Conservation (phyloP, 2,113 vertebrate species). For the Xyliphius kryptos region DNA sequence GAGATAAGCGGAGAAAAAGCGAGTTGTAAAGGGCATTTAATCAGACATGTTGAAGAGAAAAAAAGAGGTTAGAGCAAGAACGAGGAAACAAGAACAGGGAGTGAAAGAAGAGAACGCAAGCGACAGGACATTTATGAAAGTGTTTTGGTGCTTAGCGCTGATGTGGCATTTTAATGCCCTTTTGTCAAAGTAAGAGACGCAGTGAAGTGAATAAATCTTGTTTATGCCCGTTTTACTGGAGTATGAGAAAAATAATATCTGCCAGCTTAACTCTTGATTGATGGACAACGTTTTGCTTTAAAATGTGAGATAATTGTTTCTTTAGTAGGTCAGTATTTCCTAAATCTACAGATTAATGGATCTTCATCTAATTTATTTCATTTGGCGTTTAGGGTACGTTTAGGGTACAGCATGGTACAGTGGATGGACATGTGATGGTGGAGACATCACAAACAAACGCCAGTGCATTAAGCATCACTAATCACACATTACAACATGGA, state of each 20-base stretch:
- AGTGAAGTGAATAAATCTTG: slow-evolving; percentile 17
- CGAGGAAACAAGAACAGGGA: background rate
- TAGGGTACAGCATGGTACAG: too few relatives aligned
- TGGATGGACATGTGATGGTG: too few relatives aligned
- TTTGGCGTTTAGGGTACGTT: too few relatives aligned
- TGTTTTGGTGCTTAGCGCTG: slow-evolving; percentile 27
- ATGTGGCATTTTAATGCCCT: slow-evolving; percentile 39
- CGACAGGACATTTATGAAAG: slow-evolving; percentile 22
- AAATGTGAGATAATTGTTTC: background rate
- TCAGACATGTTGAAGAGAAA: background rate
- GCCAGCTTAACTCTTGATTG: background rate
- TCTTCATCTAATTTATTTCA: too few relatives aligned
- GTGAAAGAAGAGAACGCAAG: background rate
- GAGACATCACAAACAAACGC: too few relatives aligned
- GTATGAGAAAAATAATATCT: background rate
- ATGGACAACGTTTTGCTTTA: background rate
- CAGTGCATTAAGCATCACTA: too few relatives aligned
- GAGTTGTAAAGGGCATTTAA: slow-evolving; percentile 29
- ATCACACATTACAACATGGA: too few relatives aligned
- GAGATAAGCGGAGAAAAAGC: slow-evolving; percentile 5
- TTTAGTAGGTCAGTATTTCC: background rate
- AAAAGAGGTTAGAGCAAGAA: slow-evolving; percentile 2
- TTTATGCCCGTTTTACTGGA: slow-evolving; percentile 10
- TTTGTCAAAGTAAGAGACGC: slow-evolving; percentile 30
- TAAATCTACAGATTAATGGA: background rate